Evolutionary conservation across 2,113 vertebrate species (phyloP), one percentile per base, ranked within the genome.

Genomic region (Archocentrus centrarchus): DNA sequence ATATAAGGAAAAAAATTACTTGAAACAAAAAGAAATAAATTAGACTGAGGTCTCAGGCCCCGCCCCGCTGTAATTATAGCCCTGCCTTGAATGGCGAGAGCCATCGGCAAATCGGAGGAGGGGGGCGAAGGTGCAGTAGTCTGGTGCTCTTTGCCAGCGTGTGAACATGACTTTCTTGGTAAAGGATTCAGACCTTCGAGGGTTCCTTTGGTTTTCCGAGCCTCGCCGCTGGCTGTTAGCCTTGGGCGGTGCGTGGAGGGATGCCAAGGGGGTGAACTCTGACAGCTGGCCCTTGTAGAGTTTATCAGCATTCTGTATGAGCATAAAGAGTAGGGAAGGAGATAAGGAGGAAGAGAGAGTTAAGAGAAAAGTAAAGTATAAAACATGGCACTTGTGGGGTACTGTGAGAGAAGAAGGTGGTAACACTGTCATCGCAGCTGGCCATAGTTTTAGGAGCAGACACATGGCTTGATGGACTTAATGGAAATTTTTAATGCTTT

Each of bases 11-110:
- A 81, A 39, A 14, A 59, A 77, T 73, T 79, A 63, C 17, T 44
- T 11, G 1, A 30, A 50, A 22, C 4, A 6, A 64, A 53, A 79
- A 58, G 15, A 41, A 75, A 85, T 39, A 44, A 60, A 64, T 95
- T 95, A 98, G 57, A 98, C 96, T 3, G 96, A 95, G 6, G 97
- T 97, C 92, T 97, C 97, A 70, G 95, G 93, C 87, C 95, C 96
- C 22, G 96, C 92, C 91, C 94, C 91, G 15, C 70, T 75, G 91
- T 92, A 92, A 83, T 83, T 58, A 63, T 90, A 93, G 17, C 92
- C 87, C 59, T 82, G 83, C 77, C 90, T 86, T 22, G 94, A 89
- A 57, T 20, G 86, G 82, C 85, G 90, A 85, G 79, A 89, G 90
- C 92, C 95, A 64, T 93, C 94, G 3, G 95, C 90, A 76, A 94